These are phyloP conservation scores for Chromoteleia sp. DNA, from an alignment of 2,888 invertebrate genomes.

Conservation along the genomic window DNA sequence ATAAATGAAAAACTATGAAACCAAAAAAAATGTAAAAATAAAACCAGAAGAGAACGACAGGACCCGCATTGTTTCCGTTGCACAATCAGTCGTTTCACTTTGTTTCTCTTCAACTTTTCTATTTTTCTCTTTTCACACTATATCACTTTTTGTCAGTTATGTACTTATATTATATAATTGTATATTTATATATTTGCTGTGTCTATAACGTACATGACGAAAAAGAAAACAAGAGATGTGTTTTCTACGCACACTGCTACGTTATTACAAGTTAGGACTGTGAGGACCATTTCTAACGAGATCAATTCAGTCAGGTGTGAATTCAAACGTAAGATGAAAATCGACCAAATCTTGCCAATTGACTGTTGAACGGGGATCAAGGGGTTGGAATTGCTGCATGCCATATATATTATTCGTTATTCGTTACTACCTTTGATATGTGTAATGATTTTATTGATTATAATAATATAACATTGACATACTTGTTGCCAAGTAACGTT, in stretches of 20 bases:
- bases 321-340: constrained; percentile 62
- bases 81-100: constrained; percentile 51
- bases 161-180: not conserved
- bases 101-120: constrained; percentile 63
- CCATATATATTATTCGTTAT: constrained; percentile 58
- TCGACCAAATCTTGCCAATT: constrained; percentile 25
- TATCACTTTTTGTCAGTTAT: constrained; percentile 46
- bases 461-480: constrained; percentile 22
- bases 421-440: constrained; percentile 51
- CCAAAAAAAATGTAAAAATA: constrained; percentile 8
- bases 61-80: constrained; percentile 46
- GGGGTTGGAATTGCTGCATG: constrained; percentile 60
- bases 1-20: constrained; percentile 62
- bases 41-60: constrained; percentile 21
- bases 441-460: constrained; percentile 54
- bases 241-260: constrained; percentile 17
- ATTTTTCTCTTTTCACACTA: constrained; percentile 61
- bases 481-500: constrained; percentile 34
- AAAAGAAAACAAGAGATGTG: constrained; percentile 14
- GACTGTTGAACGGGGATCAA: constrained; percentile 33
- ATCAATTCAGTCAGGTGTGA: constrained; percentile 70
- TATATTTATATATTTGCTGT: not conserved
- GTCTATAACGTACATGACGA: constrained; percentile 1
- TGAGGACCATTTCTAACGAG: constrained; percentile 81
- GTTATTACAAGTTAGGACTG: constrained; percentile 78